Percentiles rank a stretch among this genome's conserved stretches.
These are phyloP conservation scores for Apistogramma diplotaenia DNA, from an alignment of 2,113 vertebrate genomes.

Conservation along the genomic window DNA sequence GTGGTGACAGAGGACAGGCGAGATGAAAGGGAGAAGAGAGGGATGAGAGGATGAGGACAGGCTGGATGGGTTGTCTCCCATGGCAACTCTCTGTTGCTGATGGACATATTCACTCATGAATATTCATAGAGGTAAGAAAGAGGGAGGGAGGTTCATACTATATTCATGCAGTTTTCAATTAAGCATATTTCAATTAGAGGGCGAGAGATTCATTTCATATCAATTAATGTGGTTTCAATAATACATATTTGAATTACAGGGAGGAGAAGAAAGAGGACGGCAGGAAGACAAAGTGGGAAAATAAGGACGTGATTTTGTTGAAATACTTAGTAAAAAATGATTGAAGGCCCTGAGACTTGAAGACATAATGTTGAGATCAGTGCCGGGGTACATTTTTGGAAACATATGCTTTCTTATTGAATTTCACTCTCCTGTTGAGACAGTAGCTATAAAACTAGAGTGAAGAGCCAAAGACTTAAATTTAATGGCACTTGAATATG, in stretches of 20 bases:
- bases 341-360: background rate
- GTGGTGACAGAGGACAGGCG: constrained; percentile 27
- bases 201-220: constrained; percentile 46
- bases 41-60: constrained; percentile 52
- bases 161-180: constrained; percentile 69
- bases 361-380: background rate
- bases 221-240: constrained; percentile 58
- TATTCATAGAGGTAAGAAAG: constrained; percentile 50
- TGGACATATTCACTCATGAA: constrained; percentile 54
- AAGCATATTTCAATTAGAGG: constrained; percentile 65
- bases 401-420: background rate
- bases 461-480: background rate
- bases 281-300: constrained; percentile 9
- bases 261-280: background rate
- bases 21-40: constrained; percentile 57
- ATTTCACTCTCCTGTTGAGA: background rate
- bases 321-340: background rate
- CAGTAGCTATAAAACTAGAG: background rate
- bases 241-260: constrained; percentile 60
- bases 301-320: background rate
- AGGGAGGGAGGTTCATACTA: constrained; percentile 51
- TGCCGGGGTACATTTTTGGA: background rate
- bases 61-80: constrained; percentile 58
- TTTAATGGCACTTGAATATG: background rate
- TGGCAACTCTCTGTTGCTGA: constrained; percentile 60